Evolutionary conservation across 2,113 vertebrate genomes (phyloP).

Genomic region (Malurus melanocephalus): DNA sequence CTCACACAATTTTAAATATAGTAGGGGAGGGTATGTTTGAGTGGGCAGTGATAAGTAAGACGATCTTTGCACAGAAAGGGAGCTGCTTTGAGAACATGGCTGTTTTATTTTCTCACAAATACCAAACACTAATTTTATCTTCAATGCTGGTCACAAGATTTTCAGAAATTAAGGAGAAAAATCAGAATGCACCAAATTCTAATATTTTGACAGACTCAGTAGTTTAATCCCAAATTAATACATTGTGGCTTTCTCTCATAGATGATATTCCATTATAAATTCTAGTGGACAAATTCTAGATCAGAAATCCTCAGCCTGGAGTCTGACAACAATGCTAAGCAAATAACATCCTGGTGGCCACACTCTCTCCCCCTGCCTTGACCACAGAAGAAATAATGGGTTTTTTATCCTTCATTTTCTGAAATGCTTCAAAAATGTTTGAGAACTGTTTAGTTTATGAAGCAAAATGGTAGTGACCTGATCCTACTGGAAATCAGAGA

Average conservation of each 20-base stretch:
- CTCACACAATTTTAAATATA: background rate
- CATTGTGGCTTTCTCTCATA: background rate
- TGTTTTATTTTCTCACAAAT: background rate
- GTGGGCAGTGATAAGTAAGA: background rate
- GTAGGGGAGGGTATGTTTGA: background rate
- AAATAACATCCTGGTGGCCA: background rate
- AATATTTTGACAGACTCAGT: background rate
- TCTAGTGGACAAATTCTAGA: background rate
- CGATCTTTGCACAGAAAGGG: background rate
- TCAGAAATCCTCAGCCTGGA: background rate
- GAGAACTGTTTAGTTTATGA: background rate
- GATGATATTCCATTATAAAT: background rate
- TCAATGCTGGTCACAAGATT: background rate
- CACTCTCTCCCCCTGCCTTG: background rate
- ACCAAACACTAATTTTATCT: background rate
- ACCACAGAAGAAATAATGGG: background rate
- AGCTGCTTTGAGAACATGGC: background rate
- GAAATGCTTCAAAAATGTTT: background rate
- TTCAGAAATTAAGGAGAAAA: background rate
- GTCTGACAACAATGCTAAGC: background rate
- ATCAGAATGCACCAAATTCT: background rate
- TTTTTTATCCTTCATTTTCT: background rate
- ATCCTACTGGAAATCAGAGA: background rate
- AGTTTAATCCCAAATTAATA: background rate
- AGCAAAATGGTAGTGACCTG: background rate